Conservation (phyloP, 2,888 invertebrate genomes). For the Trichopria drosophilae region DNA sequence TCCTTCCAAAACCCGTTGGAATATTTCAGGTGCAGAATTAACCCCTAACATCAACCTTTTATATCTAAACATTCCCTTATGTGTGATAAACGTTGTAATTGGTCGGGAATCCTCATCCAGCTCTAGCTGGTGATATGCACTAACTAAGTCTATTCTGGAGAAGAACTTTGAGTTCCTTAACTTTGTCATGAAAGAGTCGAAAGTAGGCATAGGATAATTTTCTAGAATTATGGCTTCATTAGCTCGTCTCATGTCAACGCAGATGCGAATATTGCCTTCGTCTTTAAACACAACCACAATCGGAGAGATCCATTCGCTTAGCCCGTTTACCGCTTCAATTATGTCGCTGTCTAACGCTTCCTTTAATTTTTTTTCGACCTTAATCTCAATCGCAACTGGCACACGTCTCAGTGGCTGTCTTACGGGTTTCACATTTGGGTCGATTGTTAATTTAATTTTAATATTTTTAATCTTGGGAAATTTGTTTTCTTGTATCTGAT, state of each 20-base stretch:
- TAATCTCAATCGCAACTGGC: not conserved
- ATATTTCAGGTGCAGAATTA: constrained; percentile 55
- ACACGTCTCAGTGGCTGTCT: constrained; percentile 45
- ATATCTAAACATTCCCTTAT: constrained; percentile 49
- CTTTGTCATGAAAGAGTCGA: constrained; percentile 10
- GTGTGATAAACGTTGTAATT: constrained; percentile 53
- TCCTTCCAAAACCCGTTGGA: constrained; percentile 39
- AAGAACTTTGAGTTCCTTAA: constrained; percentile 6
- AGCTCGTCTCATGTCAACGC: constrained; percentile 30
- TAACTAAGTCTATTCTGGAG: constrained; percentile 9
- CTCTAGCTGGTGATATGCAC: constrained; percentile 13
- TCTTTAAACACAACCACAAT: constrained; percentile 1
- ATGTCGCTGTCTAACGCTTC: constrained; percentile 3
- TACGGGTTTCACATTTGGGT: constrained; percentile 41
- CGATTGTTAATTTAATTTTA: constrained; percentile 38
- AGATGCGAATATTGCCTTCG: constrained; percentile 9
- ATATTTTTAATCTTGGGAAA: constrained; percentile 44
- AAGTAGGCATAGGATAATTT: constrained; percentile 8
- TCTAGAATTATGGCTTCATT: constrained; percentile 14
- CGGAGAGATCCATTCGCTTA: constrained; percentile 7
- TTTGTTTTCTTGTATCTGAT: too few species aligned
- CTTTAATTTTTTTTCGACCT: constrained; percentile 7
- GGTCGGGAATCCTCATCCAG: constrained; percentile 1
- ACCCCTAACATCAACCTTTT: constrained; percentile 55
- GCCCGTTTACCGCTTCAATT: not conserved